Conservation (phyloP, 2,888 invertebrate species). For the Mythimna ferrago region DNA sequence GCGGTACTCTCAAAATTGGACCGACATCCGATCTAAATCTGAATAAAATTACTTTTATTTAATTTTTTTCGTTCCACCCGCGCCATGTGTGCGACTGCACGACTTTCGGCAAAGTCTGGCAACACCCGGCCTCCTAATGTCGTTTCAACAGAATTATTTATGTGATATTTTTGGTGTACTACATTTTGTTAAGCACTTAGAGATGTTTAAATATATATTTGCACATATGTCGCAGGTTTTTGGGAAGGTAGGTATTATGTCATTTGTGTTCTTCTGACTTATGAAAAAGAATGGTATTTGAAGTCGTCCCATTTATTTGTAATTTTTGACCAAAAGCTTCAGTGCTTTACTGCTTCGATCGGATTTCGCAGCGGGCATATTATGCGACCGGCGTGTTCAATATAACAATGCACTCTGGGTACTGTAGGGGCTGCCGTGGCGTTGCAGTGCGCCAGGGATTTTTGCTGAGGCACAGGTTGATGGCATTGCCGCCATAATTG, state of each 20-base stretch:
- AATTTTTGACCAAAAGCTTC: too few species aligned
- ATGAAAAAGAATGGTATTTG: too few species aligned
- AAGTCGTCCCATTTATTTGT: not conserved
- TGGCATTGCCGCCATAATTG: too few species aligned
- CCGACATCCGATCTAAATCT: constrained; percentile 74
- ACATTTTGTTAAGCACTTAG: constrained; percentile 39
- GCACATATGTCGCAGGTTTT: not conserved
- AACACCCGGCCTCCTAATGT: constrained; percentile 44
- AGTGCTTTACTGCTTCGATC: too few species aligned
- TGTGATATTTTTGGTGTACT: constrained; percentile 38
- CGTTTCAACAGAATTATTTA: constrained; percentile 52
- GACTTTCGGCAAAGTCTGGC: constrained; percentile 45
- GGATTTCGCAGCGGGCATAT: too few species aligned
- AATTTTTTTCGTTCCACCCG: constrained; percentile 64
- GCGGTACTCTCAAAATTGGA: constrained; percentile 65
- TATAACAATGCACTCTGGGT: too few species aligned
- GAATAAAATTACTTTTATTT: constrained; percentile 75
- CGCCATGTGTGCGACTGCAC: constrained; percentile 53
- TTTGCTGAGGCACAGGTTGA: too few species aligned
- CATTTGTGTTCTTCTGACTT: not conserved
- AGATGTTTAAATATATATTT: constrained; percentile 25
- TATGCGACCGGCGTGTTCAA: too few species aligned
- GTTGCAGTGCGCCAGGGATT: too few species aligned
- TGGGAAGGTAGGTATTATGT: not conserved
- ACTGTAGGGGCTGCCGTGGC: too few species aligned